Conservation (phyloP, 2,797 vertebrate species). For the Sebastiscus albofasciatus region DNA sequence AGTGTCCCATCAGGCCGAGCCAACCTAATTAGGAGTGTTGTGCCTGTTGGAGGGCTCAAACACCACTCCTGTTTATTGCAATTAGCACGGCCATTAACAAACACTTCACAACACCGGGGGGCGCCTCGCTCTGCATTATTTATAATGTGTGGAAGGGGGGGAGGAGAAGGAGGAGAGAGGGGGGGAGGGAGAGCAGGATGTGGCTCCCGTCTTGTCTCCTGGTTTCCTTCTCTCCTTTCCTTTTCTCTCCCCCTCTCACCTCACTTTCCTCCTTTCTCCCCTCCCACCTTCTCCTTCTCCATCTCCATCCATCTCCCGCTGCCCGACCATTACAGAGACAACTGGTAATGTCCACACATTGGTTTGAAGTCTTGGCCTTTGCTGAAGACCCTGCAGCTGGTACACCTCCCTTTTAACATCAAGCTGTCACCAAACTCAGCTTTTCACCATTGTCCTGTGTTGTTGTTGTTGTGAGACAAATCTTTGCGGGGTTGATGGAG, state of each 20-base stretch:
- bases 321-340: not conserved
- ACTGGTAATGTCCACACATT: not conserved
- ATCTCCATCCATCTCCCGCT: not conserved
- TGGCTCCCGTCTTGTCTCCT: not conserved
- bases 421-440: too few species aligned
- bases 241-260: not conserved
- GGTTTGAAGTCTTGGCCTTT: not conserved
- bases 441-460: too few species aligned
- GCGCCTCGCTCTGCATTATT: slow-evolving; percentile 51
- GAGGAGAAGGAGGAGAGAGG: slow-evolving; percentile 1
- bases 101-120: slow-evolving; percentile 83
- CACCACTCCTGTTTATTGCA: slow-evolving; percentile 92
- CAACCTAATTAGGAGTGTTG: slow-evolving; percentile 93
- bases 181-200: not conserved
- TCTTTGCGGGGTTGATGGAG: too few species aligned
- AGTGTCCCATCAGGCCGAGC: slow-evolving; percentile 79
- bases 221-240: not conserved
- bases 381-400: not conserved
- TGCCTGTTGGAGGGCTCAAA: slow-evolving; percentile 89
- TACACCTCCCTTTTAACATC: too few species aligned
- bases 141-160: slow-evolving; percentile 58
- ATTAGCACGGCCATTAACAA: slow-evolving; percentile 93
- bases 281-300: not conserved
- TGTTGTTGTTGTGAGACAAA: too few species aligned
- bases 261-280: not conserved